Conservation (phyloP, 2,797 vertebrate genomes). For the Semaprochilodus insignis region DNA sequence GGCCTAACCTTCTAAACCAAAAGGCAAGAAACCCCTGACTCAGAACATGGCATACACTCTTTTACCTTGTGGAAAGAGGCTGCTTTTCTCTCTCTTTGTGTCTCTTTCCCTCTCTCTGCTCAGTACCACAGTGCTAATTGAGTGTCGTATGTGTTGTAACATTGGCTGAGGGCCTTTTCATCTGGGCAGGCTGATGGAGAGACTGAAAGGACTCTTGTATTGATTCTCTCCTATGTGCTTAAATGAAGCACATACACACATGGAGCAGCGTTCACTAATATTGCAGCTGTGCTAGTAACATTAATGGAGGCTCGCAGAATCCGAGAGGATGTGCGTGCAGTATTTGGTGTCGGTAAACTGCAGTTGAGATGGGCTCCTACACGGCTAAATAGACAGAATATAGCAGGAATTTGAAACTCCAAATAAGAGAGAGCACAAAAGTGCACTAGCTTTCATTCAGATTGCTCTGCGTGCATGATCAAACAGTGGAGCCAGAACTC, state of each 20-base stretch:
- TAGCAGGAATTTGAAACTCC: no score
- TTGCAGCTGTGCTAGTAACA: neutral
- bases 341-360: neutral
- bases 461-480: neutral
- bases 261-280: neutral
- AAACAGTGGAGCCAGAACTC: neutral
- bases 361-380: neutral
- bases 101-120: neutral
- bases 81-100: neutral
- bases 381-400: neutral
- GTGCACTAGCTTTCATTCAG: neutral
- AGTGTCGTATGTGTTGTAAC: constrained; percentile 24
- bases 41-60: no score
- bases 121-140: constrained; percentile 4
- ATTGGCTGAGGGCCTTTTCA: constrained; percentile 49
- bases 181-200: constrained; percentile 24
- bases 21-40: no score
- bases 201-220: constrained; percentile 26
- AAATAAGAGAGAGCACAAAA: neutral
- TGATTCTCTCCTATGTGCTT: constrained; percentile 35
- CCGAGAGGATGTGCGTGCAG: neutral
- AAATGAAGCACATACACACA: constrained; percentile 30
- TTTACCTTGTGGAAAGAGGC: neutral
- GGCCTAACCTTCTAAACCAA: no score
- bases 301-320: neutral